Percentiles rank a stretch among this genome's conserved stretches.
phyloP scores from a whole-genome alignment of 2,797 vertebrate species.

The Pelochelys cantorii region DNA sequence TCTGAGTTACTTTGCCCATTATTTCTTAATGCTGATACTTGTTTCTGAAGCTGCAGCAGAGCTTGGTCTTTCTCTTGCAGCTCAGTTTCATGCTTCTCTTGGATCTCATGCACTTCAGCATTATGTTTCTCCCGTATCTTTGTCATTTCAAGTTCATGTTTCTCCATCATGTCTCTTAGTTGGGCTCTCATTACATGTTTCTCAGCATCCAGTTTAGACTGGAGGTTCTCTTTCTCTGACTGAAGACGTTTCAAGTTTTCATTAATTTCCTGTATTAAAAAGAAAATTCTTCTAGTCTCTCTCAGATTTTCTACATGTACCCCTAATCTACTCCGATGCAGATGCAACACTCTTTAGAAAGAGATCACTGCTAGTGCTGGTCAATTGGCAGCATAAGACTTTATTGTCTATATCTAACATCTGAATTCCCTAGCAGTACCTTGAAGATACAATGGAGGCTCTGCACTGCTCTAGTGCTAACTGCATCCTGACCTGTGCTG shows the following conservation, averaged over 20 bases:
- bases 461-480: not conserved
- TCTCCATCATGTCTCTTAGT: constrained; percentile 90
- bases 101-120: constrained; percentile 61
- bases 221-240: constrained; percentile 89
- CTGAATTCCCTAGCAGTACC: not conserved
- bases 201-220: constrained; percentile 92
- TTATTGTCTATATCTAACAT: not conserved
- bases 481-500: not conserved
- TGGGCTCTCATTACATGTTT: constrained; percentile 94
- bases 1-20: constrained; percentile 25
- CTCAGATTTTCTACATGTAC: rapidly evolving
- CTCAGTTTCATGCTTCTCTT: constrained; percentile 82
- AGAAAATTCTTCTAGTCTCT: not conserved
- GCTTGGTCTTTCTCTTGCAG: constrained; percentile 83
- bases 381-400: not conserved
- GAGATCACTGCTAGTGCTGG: not conserved
- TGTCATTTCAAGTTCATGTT: constrained; percentile 86
- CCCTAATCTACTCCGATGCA: not conserved
- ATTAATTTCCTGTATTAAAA: constrained; percentile 80
- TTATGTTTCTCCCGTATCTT: constrained; percentile 70
- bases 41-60: constrained; percentile 74
- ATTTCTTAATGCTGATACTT: constrained; percentile 81
- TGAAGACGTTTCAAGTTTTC: constrained; percentile 84
- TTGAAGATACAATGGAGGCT: not conserved
- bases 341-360: not conserved